These are phyloP conservation scores for Serranus cabrilla DNA, from an alignment of 2,797 vertebrate species.

Conservation along the genomic window DNA sequence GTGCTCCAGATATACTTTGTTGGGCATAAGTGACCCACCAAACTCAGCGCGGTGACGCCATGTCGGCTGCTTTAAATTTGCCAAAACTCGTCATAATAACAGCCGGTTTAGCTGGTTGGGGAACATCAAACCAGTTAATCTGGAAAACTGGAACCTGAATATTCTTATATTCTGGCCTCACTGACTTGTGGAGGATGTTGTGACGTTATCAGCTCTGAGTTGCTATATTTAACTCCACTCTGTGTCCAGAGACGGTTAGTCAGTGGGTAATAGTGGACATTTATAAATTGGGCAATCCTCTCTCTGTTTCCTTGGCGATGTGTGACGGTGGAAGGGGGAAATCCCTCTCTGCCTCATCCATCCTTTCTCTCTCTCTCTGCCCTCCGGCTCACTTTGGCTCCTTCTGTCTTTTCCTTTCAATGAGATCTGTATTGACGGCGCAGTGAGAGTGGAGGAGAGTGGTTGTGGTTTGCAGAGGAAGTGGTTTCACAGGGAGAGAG, in stretches of 20 bases:
- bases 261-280: slow-evolving; percentile 43
- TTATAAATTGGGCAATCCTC: slow-evolving; percentile 43
- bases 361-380: neutral
- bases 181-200: neutral
- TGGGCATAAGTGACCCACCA: too few species aligned
- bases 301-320: slow-evolving; percentile 5
- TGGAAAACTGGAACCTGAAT: neutral
- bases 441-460: neutral
- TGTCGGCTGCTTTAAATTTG: too few species aligned
- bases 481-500: slow-evolving; percentile 28
- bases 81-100: too few species aligned
- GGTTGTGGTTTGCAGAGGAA: slow-evolving; percentile 50
- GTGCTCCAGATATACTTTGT: too few species aligned
- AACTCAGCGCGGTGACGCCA: too few species aligned
- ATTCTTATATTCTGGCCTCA: neutral
- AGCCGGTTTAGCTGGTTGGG: too few species aligned
- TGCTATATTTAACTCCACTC: slow-evolving; percentile 29
- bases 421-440: neutral
- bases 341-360: slow-evolving; percentile 27
- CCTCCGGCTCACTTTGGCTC: neutral
- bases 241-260: slow-evolving; percentile 11
- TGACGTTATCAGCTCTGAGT: slow-evolving; percentile 3
- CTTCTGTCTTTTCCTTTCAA: neutral
- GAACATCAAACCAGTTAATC: too few species aligned
- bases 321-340: slow-evolving; percentile 33